Evolutionary conservation across 2,888 invertebrate genomes (phyloP).

Genomic region (Spisula subtruncata): DNA sequence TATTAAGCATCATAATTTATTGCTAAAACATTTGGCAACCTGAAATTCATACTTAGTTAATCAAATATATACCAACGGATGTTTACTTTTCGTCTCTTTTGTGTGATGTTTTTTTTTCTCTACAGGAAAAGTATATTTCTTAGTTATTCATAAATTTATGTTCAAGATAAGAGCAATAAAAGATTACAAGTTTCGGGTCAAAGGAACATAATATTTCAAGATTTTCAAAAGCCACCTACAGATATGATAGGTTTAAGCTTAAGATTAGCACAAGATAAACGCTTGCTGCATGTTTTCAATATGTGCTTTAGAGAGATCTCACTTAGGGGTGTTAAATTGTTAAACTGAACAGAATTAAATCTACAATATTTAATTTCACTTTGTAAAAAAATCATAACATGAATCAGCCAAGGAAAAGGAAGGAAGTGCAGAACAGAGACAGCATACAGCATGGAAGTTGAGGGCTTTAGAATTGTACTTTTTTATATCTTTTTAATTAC

Average conservation of each 20-base stretch:
- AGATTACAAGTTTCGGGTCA: conserved; percentile 44
- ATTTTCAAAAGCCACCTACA: conserved; percentile 38
- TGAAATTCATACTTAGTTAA: conserved; percentile 60
- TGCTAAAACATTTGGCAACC: conserved; percentile 57
- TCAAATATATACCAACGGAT: conserved; percentile 56
- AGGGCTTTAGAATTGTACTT: no score
- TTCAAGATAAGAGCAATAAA: conserved; percentile 38
- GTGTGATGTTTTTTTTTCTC: conserved; percentile 42
- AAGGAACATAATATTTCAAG: conserved; percentile 55
- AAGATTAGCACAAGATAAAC: conserved; percentile 26
- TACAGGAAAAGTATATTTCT: conserved; percentile 33
- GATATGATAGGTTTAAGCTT: conserved; percentile 43
- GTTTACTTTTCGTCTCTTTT: conserved; percentile 62
- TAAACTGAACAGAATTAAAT: conserved; percentile 15
- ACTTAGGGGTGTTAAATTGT: not conserved
- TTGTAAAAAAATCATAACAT: no score
- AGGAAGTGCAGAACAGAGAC: no score
- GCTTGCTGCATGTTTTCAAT: not conserved
- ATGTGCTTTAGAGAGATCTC: not conserved
- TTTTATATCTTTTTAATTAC: no score
- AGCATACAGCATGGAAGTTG: no score
- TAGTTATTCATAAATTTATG: conserved; percentile 56
- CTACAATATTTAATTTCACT: not conserved
- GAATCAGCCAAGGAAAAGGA: no score
- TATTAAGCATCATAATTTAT: conserved; percentile 63